These are phyloP conservation scores for Drosophila seguyi DNA, from an alignment of 1,140 invertebrate genomes.

Conservation along the genomic window DNA sequence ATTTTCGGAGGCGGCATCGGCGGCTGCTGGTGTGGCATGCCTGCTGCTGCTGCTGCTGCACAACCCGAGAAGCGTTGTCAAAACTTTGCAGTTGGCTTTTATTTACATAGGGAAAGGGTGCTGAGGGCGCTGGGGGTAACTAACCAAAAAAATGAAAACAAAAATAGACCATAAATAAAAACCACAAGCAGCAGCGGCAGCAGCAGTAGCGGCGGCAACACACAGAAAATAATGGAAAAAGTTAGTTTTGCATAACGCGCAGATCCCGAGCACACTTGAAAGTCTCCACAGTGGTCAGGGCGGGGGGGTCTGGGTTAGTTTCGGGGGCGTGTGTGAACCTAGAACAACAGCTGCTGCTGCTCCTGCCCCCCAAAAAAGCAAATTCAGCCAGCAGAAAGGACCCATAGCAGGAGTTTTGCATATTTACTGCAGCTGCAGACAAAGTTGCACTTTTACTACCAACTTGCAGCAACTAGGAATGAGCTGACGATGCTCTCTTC, in stretches of 20 bases:
- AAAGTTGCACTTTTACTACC: slow-evolving; percentile 79
- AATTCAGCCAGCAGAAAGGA: slow-evolving; percentile 31
- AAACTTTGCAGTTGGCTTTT: slow-evolving; percentile 82
- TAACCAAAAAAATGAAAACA: slow-evolving; percentile 77
- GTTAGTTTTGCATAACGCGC: slow-evolving; percentile 82
- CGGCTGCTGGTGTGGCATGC: slow-evolving; percentile 19
- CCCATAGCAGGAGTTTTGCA: slow-evolving; percentile 40
- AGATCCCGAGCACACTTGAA: slow-evolving; percentile 70
- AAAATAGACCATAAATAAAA: slow-evolving; percentile 83
- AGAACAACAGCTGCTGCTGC: slow-evolving; percentile 66
- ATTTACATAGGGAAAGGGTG: slow-evolving; percentile 63
- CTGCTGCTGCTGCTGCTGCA: slow-evolving; percentile 37
- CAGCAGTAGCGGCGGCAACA: slow-evolving; percentile 40
- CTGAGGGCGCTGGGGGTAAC: slow-evolving; percentile 51
- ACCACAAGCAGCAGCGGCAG: slow-evolving; percentile 58
- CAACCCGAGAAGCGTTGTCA: slow-evolving; percentile 73
- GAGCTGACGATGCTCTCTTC: slow-evolving; percentile 43
- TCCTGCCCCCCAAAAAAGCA: slow-evolving; percentile 37
- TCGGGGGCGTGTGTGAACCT: slow-evolving; percentile 37
- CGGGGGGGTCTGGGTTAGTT: neutral
- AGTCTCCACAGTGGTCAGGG: slow-evolving; percentile 43
- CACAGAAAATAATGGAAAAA: slow-evolving; percentile 82
- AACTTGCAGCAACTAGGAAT: slow-evolving; percentile 41
- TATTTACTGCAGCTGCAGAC: slow-evolving; percentile 54
- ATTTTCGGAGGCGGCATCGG: slow-evolving; percentile 62